Evolutionary conservation across 1,140 invertebrate species (phyloP).

Genomic region (Papilio polyxenes): DNA sequence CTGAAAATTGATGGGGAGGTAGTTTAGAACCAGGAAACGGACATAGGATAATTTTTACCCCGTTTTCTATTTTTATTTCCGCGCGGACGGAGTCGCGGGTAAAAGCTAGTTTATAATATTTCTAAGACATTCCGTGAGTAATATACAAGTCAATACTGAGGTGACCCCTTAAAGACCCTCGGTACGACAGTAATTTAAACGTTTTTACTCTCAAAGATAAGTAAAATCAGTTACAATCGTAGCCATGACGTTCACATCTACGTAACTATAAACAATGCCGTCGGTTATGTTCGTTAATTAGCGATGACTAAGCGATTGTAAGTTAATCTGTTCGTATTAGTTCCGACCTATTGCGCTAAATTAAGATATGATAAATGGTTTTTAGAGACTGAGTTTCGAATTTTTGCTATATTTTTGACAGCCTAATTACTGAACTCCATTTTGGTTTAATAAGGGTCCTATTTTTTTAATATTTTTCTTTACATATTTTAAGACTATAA

Average conservation of each 20-base stretch:
- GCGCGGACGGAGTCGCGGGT: no score
- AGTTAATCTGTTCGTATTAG: slow-evolving; percentile 7
- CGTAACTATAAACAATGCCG: background rate
- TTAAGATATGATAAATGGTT: background rate
- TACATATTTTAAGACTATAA: background rate
- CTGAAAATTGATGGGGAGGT: no score
- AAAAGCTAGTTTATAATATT: no score
- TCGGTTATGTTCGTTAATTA: background rate
- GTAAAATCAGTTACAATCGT: background rate
- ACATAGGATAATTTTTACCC: no score
- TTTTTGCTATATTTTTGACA: background rate
- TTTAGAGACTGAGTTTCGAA: background rate
- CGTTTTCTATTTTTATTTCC: no score
- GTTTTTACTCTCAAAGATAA: background rate
- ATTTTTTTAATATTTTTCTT: background rate
- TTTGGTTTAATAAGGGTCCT: background rate
- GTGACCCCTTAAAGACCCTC: background rate
- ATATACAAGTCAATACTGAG: no score
- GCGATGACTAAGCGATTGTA: slow-evolving; percentile 11
- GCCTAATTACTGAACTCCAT: no score
- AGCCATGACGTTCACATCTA: background rate
- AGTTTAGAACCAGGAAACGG: no score
- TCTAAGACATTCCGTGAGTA: background rate
- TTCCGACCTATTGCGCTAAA: background rate
- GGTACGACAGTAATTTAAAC: background rate